These are phyloP conservation scores for Onychorhynchus coronatus DNA, from an alignment of 2,113 vertebrate genomes.

Conservation along the genomic window DNA sequence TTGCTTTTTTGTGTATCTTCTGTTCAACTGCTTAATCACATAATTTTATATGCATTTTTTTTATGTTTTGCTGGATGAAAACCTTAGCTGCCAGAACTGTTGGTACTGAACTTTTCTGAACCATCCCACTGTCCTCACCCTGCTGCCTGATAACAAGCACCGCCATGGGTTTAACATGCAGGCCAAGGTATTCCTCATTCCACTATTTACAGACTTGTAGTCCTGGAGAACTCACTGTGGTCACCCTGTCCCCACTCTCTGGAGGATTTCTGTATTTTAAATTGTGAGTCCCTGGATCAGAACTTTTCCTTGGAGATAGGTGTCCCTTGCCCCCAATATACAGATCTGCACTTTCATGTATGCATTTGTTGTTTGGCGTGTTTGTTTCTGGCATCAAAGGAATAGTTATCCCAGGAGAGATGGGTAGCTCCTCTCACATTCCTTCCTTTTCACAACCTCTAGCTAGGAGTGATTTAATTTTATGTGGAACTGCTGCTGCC, in stretches of 20 bases:
- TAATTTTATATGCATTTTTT: background rate
- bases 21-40: background rate
- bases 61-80: background rate
- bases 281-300: background rate
- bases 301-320: background rate
- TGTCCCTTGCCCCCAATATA: accelerated
- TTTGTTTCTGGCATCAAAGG: background rate
- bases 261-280: background rate
- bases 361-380: background rate
- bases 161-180: background rate
- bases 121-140: background rate
- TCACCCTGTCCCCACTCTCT: background rate
- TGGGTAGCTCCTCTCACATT: background rate
- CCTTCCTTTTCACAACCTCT: background rate
- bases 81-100: background rate
- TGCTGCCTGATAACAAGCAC: background rate
- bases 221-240: background rate
- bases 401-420: background rate
- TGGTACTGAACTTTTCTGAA: background rate
- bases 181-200: background rate
- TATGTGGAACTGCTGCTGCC: background rate
- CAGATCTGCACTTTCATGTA: background rate
- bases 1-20: background rate
- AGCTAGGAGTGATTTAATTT: background rate
- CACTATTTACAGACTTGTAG: background rate